phyloP scores from a whole-genome alignment of 2,888 invertebrate species.

The Cerastis leucographa region DNA sequence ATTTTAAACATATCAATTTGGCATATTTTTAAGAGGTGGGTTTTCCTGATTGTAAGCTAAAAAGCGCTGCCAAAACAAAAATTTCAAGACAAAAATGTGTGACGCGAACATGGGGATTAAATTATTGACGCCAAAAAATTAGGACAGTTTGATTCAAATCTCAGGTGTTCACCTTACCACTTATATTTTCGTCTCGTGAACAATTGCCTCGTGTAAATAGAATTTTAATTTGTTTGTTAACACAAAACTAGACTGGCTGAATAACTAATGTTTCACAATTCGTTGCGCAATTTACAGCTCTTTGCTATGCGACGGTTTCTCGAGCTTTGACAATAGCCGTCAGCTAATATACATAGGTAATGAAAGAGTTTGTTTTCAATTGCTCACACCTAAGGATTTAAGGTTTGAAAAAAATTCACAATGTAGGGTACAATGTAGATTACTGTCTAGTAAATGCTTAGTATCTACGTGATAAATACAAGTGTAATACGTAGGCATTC shows the following conservation, averaged over 20 bases:
- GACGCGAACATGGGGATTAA: background rate
- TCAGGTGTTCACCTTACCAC: background rate
- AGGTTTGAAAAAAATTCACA: too few species aligned
- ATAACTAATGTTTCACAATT: background rate
- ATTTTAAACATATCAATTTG: too few species aligned
- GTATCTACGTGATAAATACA: background rate
- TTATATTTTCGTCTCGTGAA: constrained; percentile 8
- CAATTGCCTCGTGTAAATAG: background rate
- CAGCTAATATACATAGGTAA: background rate
- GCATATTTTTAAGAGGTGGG: background rate
- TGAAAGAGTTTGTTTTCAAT: background rate
- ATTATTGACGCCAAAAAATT: background rate
- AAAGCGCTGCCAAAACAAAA: background rate
- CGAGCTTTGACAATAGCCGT: background rate
- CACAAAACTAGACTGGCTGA: constrained; percentile 1
- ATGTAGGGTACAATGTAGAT: too few species aligned
- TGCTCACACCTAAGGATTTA: background rate
- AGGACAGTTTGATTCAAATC: background rate
- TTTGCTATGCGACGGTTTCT: background rate
- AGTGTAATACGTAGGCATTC: background rate
- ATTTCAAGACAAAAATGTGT: background rate
- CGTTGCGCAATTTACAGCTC: background rate
- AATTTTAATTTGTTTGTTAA: constrained; percentile 10
- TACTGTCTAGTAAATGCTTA: background rate
- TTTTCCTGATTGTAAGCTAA: background rate